Percentiles rank a stretch among this genome's conserved stretches.
Evolutionary conservation across 1,140 invertebrate species (phyloP).

Genomic region (Steinernema khuongi): DNA sequence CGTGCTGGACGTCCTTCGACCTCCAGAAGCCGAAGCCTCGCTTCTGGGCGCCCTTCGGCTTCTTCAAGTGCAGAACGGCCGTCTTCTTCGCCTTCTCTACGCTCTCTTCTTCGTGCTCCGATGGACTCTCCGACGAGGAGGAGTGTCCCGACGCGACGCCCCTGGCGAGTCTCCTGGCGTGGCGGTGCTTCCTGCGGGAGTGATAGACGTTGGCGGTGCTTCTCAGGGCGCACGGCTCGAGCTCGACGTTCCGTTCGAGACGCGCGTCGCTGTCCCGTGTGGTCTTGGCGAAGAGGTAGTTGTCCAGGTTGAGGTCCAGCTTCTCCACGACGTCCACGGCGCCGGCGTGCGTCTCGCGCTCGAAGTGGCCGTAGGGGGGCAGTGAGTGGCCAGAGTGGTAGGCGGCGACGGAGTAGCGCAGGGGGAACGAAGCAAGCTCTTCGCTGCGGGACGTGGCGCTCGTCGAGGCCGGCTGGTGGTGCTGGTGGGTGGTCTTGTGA

Average conservation of each 20-base stretch:
- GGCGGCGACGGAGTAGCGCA: slow-evolving; percentile 30
- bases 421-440: slow-evolving; percentile 27
- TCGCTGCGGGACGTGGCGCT: slow-evolving; percentile 18
- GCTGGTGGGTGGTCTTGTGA: slow-evolving; percentile 5
- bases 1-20: slow-evolving; percentile 17
- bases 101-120: not conserved
- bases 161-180: slow-evolving; percentile 18
- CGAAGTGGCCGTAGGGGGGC: slow-evolving; percentile 21
- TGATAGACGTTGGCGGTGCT: not conserved
- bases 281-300: not conserved
- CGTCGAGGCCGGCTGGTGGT: slow-evolving; percentile 13
- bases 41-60: slow-evolving; percentile 35
- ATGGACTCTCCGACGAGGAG: no score
- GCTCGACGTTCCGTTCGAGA: not conserved
- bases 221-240: not conserved
- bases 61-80: slow-evolving; percentile 25
- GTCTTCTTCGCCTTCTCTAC: slow-evolving; percentile 27
- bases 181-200: not conserved
- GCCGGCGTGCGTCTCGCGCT: slow-evolving; percentile 31
- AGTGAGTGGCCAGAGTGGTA: slow-evolving; percentile 34
- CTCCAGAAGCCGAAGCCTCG: slow-evolving; percentile 37
- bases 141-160: not conserved
- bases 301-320: slow-evolving; percentile 24
- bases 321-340: slow-evolving; percentile 31
- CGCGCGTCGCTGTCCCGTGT: not conserved